Conservation (phyloP, 2,797 vertebrate genomes). For the Gouania willdenowi region DNA sequence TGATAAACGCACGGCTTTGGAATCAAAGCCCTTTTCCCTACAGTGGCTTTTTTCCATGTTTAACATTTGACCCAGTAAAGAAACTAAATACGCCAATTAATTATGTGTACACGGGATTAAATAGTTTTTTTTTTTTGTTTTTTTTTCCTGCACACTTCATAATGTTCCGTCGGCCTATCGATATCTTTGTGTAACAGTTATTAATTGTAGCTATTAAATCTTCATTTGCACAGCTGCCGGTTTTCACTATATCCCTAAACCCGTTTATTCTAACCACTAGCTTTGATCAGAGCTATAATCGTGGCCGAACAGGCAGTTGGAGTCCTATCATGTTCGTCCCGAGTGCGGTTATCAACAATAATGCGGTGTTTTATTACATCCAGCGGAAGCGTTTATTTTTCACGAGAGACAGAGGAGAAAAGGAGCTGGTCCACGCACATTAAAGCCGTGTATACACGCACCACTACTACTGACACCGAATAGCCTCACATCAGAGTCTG, state of each 20-base stretch:
- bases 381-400: slow-evolving; percentile 78
- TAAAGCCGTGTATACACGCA: slow-evolving; percentile 39
- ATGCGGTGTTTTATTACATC: slow-evolving; percentile 76
- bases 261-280: slow-evolving; percentile 62
- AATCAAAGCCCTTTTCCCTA: slow-evolving; percentile 8
- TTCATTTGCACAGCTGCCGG: slow-evolving; percentile 74
- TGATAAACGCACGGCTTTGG: slow-evolving; percentile 9
- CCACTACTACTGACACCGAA: slow-evolving; percentile 51
- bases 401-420: slow-evolving; percentile 70
- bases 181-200: slow-evolving; percentile 68
- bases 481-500: slow-evolving; percentile 18
- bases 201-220: slow-evolving; percentile 77
- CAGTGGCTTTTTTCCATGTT: slow-evolving; percentile 22
- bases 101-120: slow-evolving; percentile 48
- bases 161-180: slow-evolving; percentile 51
- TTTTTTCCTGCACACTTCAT: slow-evolving; percentile 40
- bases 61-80: slow-evolving; percentile 50
- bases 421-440: slow-evolving; percentile 28
- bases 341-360: slow-evolving; percentile 75
- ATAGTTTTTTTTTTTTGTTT: slow-evolving; percentile 39
- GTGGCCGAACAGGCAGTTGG: slow-evolving; percentile 67
- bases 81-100: slow-evolving; percentile 68
- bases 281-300: slow-evolving; percentile 72
- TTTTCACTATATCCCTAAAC: slow-evolving; percentile 56
- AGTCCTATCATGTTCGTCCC: slow-evolving; percentile 71